Base-by-base conservation (phyloP, 2,113 vertebrate genomes). In the Girardinichthys multiradiatus region DNA sequence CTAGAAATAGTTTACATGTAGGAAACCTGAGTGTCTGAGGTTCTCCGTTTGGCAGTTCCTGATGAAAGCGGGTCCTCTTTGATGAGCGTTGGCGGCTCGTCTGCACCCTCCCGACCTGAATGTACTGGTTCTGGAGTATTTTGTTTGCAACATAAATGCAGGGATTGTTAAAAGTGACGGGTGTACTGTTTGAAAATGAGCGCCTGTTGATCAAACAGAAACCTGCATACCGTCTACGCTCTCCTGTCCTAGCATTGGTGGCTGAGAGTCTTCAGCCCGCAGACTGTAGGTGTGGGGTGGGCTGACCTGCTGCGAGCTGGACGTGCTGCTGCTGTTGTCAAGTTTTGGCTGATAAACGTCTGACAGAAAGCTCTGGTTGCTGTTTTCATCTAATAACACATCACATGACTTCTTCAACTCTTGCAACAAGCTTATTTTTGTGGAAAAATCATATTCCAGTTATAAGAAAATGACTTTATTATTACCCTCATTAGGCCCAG, bases 341-440 rank as follows among this genome's bases (percentile, higher is more conserved):
- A 96, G 95, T 89, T 99, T 99, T 65, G 96, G 93, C 73, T 96
- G 97, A 86, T 97, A 99, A 54, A 95, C 94, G 0, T 99, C 98
- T 0, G 97, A 98, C 85, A 97, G 85, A 28, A 97, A 99, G 83
- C 98, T 99, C 95, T 98, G 97, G 91, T 98, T 99, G 93, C 98
- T 99, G 89, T 96, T 99, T 90, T 99, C 98, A 93, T 99, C 98
- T 99, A 92, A 67, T 33, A 70, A n/a, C 11, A 61, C 4, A 81
- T 3, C 14, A 69, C 26, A 58, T n/a, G 48, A 54, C 48, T n/a
- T 54, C 48, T 54, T 54, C 7, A 19, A 57, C 1, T 31, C 9
- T 58, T 37, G 30, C 12, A 28, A 81, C 51, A 21, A 59, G 30
- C 26, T 67, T 7, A 48, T 7, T 19, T 45, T 4, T 19, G 42